phyloP scores from a whole-genome alignment of 2,888 invertebrate genomes.

The Fragum fragum region DNA sequence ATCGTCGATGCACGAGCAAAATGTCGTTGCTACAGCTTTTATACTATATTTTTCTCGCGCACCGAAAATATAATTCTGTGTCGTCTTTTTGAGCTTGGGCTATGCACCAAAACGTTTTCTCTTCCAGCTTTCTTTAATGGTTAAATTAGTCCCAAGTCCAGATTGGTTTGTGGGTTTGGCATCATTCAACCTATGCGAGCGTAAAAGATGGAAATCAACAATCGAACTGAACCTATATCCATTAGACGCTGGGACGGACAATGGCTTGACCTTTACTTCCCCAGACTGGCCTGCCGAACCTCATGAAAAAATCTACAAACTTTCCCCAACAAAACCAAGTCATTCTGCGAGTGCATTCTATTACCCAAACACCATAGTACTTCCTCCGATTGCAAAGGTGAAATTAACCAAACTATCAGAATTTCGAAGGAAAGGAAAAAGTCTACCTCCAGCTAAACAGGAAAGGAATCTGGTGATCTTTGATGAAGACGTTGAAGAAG shows the following conservation, averaged over 20 bases:
- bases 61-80: too few relatives aligned
- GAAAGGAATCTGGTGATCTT: constrained; percentile 59
- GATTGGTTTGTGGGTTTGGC: constrained; percentile 98
- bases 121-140: constrained; percentile 95
- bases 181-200: constrained; percentile 95
- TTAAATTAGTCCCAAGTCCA: constrained; percentile 96
- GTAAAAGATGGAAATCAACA: constrained; percentile 96
- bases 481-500: constrained; percentile 30
- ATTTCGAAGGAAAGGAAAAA: constrained; percentile 65
- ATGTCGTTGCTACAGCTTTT: too few relatives aligned
- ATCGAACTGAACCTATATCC: constrained; percentile 97
- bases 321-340: constrained; percentile 95
- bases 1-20: too few relatives aligned
- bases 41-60: too few relatives aligned
- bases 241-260: constrained; percentile 97
- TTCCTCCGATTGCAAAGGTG: constrained; percentile 96
- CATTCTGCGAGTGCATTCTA: constrained; percentile 98
- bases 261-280: constrained; percentile 98
- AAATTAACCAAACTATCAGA: constrained; percentile 84
- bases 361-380: constrained; percentile 94
- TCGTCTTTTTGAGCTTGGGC: too few relatives aligned
- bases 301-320: constrained; percentile 94
- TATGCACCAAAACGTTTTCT: too few relatives aligned
- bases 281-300: constrained; percentile 98
- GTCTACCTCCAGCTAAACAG: constrained; percentile 42